Percentiles rank a stretch among this genome's conserved stretches.
These are phyloP conservation scores for Anodontia alba DNA, from an alignment of 2,888 invertebrate species.

Conservation along the genomic window DNA sequence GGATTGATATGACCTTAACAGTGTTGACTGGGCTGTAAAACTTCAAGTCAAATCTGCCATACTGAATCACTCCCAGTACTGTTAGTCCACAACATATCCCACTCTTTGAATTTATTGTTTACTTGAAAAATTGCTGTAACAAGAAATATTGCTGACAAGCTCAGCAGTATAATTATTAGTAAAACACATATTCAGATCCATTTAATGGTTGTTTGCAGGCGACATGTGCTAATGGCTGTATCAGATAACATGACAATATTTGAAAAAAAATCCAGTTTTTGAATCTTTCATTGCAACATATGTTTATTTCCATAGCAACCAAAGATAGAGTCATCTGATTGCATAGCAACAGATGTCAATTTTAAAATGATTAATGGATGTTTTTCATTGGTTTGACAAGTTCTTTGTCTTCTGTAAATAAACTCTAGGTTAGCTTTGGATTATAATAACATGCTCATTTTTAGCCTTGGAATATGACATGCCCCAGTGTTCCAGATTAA, in stretches of 20 bases:
- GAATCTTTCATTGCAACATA: constrained; percentile 17
- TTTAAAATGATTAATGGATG: constrained; percentile 11
- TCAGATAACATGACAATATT: constrained; percentile 1
- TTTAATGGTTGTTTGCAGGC: not conserved
- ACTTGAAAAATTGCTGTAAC: no score
- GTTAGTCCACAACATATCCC: no score
- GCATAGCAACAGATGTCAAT: constrained; percentile 20
- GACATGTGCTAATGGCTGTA: constrained; percentile 7
- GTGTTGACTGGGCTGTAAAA: no score
- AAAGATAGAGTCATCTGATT: constrained; percentile 15
- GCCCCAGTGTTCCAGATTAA: no score
- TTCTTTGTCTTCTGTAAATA: constrained; percentile 15
- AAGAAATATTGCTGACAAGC: no score
- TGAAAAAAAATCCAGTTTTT: not conserved
- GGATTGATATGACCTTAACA: no score
- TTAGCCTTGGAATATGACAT: not conserved
- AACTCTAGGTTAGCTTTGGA: not conserved
- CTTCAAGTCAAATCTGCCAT: no score
- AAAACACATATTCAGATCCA: no score
- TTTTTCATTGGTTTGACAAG: not conserved
- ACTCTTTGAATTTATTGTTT: no score
- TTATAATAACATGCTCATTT: not conserved
- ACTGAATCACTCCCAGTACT: no score
- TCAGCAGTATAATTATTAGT: no score
- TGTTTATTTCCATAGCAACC: constrained; percentile 18